Conservation (phyloP, 2,797 vertebrate genomes). For the Oophaga sylvatica region DNA sequence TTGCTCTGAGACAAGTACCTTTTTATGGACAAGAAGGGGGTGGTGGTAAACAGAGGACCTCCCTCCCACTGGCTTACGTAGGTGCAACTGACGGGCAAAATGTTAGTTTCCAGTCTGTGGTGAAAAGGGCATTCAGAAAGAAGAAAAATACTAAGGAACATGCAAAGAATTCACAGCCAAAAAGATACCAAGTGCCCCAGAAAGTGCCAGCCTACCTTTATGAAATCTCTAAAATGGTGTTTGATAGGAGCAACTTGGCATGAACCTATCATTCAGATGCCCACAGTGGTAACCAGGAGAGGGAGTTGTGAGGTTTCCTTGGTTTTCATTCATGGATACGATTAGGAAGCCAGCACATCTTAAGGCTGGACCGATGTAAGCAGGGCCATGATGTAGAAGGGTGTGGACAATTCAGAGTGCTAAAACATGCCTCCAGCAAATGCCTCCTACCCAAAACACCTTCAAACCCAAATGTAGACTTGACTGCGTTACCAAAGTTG, state of each 20-base stretch:
- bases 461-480: constrained; percentile 19
- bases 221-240: constrained; percentile 35
- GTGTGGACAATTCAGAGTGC: constrained; percentile 9
- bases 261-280: constrained; percentile 31
- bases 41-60: constrained; percentile 22
- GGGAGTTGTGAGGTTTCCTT: constrained; percentile 60
- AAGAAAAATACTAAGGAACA: constrained; percentile 53
- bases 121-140: constrained; percentile 30
- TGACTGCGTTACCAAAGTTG: constrained; percentile 26
- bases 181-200: constrained; percentile 51
- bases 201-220: constrained; percentile 46
- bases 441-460: constrained; percentile 20
- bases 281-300: constrained; percentile 52
- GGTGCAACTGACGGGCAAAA: constrained; percentile 50
- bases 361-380: constrained; percentile 56
- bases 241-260: constrained; percentile 38
- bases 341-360: constrained; percentile 53
- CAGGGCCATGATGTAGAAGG: constrained; percentile 41
- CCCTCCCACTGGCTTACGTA: constrained; percentile 52
- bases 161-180: constrained; percentile 60
- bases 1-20: constrained; percentile 52
- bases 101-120: constrained; percentile 52
- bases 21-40: constrained; percentile 36
- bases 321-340: constrained; percentile 58
- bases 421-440: constrained; percentile 38